Percentiles rank a stretch among this genome's conserved stretches.
phyloP scores from a whole-genome alignment of 1,140 invertebrate genomes.

The Riptortus pedestris region DNA sequence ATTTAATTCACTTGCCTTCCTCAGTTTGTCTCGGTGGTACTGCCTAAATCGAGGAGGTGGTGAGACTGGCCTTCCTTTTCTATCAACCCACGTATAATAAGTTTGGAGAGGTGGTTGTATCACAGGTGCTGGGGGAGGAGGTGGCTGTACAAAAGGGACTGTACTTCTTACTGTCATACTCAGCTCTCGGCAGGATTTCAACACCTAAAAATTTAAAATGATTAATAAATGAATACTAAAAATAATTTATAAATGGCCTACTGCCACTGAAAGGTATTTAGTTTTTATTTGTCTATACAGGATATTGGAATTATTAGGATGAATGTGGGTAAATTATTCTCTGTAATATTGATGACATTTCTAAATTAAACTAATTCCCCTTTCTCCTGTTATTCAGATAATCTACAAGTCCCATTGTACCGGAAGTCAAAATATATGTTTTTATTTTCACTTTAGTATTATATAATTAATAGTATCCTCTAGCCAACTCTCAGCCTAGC shows the following conservation, averaged over 20 bases:
- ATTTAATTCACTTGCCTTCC: too few species aligned
- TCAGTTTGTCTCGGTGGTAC: slow-evolving; percentile 37
- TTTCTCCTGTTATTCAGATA: too few species aligned
- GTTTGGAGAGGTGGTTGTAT: slow-evolving; percentile 51
- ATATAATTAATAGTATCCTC: too few species aligned
- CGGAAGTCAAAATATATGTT: too few species aligned
- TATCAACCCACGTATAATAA: slow-evolving; percentile 85
- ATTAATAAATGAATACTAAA: background rate
- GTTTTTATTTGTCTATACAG: background rate
- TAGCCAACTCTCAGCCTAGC: too few species aligned
- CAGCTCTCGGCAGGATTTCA: slow-evolving; percentile 72
- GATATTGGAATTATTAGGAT: too few species aligned
- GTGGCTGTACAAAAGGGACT: slow-evolving; percentile 38
- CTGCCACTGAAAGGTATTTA: background rate
- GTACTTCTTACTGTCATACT: slow-evolving; percentile 76
- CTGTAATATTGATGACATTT: too few species aligned
- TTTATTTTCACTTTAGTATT: too few species aligned
- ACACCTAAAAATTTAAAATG: slow-evolving; percentile 49
- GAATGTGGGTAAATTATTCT: too few species aligned
- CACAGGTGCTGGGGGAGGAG: slow-evolving; percentile 39
- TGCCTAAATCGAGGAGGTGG: slow-evolving; percentile 53
- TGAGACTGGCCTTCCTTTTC: slow-evolving; percentile 73
- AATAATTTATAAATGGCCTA: background rate
- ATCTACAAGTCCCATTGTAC: too few species aligned
- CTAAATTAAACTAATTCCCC: too few species aligned